phyloP scores from a whole-genome alignment of 35 echinoderm and acorn worm species.

The Stichopus chloronotus region DNA sequence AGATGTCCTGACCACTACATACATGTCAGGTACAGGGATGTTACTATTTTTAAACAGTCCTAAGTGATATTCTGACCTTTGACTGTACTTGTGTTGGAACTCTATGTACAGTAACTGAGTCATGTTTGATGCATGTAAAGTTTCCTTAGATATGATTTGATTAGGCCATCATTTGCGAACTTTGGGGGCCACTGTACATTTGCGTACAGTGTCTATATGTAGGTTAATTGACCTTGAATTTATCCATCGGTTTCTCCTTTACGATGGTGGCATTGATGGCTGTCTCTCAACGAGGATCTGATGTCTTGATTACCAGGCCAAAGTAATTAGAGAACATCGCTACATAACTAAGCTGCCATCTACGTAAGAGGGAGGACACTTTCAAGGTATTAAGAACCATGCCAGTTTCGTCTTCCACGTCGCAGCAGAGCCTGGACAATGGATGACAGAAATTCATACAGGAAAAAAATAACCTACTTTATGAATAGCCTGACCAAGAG shows the following conservation, averaged over 20 bases:
- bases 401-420: background rate
- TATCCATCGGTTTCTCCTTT: conserved; percentile 19
- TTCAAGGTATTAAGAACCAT: background rate
- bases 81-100: background rate
- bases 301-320: conserved; percentile 30
- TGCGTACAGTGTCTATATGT: conserved; percentile 4
- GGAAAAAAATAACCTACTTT: conserved; percentile 6
- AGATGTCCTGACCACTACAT: no score
- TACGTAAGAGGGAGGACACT: background rate
- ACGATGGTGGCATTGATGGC: conserved; percentile 39
- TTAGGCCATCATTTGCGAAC: conserved; percentile 38
- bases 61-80: conserved; percentile 10
- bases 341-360: conserved; percentile 22
- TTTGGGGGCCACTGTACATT: conserved; percentile 32
- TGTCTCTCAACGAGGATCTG: background rate
- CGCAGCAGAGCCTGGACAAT: background rate
- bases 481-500: background rate
- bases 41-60: background rate
- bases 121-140: conserved; percentile 46
- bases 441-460: background rate
- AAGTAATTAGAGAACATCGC: conserved; percentile 28
- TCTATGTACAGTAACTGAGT: background rate
- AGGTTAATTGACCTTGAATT: conserved; percentile 54
- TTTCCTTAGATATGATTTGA: conserved; percentile 37
- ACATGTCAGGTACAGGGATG: no score